A percentile compares a stretch with the other conserved stretches of the same genome.
phyloP scores from a whole-genome alignment of 2,113 vertebrate genomes.

The Oryzias javanicus region DNA sequence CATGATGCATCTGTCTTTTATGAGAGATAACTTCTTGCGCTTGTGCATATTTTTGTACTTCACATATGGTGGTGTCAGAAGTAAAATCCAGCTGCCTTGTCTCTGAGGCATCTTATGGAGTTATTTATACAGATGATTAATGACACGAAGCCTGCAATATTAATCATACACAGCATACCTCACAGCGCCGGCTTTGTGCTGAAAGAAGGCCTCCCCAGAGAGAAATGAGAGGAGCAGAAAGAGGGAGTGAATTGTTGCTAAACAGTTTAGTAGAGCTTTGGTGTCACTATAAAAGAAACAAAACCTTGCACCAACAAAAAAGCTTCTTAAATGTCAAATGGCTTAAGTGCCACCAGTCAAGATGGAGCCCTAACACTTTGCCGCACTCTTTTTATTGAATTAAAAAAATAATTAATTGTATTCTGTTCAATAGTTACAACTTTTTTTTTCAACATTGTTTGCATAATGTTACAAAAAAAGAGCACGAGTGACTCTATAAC shows the following conservation, averaged over 20 bases:
- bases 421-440: too few relatives aligned
- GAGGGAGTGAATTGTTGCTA: not conserved
- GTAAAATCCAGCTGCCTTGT: slow-evolving; percentile 53
- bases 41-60: slow-evolving; percentile 40
- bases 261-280: slow-evolving; percentile 1
- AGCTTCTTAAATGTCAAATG: too few relatives aligned
- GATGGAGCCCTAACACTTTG: too few relatives aligned
- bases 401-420: too few relatives aligned
- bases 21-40: slow-evolving; percentile 7
- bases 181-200: slow-evolving; percentile 38
- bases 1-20: slow-evolving; percentile 30
- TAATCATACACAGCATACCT: slow-evolving; percentile 59
- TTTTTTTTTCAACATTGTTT: too few relatives aligned
- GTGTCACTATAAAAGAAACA: too few relatives aligned
- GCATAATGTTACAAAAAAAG: too few relatives aligned
- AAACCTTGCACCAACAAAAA: too few relatives aligned
- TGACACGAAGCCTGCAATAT: slow-evolving; percentile 49
- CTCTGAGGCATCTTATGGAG: slow-evolving; percentile 44
- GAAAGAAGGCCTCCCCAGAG: slow-evolving; percentile 31
- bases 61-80: slow-evolving; percentile 54
- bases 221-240: not conserved
- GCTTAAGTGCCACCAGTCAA: too few relatives aligned
- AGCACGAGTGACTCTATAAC: too few relatives aligned
- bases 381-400: too few relatives aligned
- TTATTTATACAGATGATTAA: slow-evolving; percentile 78